Percentiles rank a stretch among this genome's conserved stretches.
Evolutionary conservation across 2,888 invertebrate genomes (phyloP).

Genomic region (Lasius fuliginosus): DNA sequence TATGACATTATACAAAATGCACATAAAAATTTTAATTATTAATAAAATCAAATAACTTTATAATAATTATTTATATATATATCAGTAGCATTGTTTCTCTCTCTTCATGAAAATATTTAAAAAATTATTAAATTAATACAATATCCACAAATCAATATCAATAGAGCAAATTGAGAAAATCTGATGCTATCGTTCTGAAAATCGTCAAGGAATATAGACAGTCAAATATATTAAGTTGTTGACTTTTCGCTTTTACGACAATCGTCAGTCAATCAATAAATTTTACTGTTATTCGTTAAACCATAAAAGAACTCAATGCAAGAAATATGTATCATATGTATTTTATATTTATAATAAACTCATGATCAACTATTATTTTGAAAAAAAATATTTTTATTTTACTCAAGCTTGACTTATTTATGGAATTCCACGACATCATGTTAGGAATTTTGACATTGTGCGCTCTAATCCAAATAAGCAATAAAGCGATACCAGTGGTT

Average conservation of each 20-base stretch:
- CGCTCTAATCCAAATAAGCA: conserved; percentile 47
- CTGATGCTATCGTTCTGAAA: neutral
- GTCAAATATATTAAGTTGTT: neutral
- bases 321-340: neutral
- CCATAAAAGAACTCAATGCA: conserved; percentile 1
- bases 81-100: neutral
- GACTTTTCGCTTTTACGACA: conserved; percentile 11
- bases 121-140: neutral
- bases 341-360: conserved; percentile 38
- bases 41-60: neutral
- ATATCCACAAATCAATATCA: neutral
- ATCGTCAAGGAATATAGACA: neutral
- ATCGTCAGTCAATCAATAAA: conserved; percentile 6
- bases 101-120: neutral
- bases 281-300: conserved; percentile 15
- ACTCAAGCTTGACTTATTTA: conserved; percentile 3
- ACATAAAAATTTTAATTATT: conserved; percentile 2
- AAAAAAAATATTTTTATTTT: conserved; percentile 7
- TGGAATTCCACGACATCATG: neutral
- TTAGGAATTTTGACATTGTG: neutral
- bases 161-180: neutral
- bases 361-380: conserved; percentile 6
- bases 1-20: neutral
- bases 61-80: neutral
- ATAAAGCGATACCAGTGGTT: conserved; percentile 1